Conservation (phyloP, 2,797 vertebrate genomes). For the Botia almorhae region DNA sequence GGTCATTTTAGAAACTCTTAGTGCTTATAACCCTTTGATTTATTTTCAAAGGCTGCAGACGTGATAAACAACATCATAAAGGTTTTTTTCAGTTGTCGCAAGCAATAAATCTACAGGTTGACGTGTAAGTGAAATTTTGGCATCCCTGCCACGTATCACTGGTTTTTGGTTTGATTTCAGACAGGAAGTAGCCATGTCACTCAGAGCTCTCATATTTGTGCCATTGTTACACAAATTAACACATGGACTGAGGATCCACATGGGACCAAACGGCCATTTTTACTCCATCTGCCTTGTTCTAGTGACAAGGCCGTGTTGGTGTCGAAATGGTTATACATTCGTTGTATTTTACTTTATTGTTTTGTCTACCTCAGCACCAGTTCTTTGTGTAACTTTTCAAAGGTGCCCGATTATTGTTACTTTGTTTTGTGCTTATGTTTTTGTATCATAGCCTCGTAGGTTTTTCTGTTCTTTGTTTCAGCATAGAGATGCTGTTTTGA, state of each 20-base stretch:
- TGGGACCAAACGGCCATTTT: conserved; percentile 85
- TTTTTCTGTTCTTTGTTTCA: conserved; percentile 76
- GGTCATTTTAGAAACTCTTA: neutral
- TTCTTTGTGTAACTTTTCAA: conserved; percentile 86
- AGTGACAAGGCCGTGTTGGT: conserved; percentile 75
- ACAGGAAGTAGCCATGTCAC: conserved; percentile 73
- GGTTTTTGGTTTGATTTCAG: conserved; percentile 57
- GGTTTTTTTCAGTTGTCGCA: neutral
- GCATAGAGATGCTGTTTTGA: conserved; percentile 76
- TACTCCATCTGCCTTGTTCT: conserved; percentile 55
- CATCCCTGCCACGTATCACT: conserved; percentile 54
- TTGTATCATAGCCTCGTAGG: conserved; percentile 72
- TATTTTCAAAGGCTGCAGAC: neutral
- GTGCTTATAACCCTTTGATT: neutral
- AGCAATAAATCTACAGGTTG: conserved; percentile 49
- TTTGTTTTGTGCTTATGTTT: conserved; percentile 76
- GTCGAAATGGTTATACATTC: conserved; percentile 60
- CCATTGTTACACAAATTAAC: conserved; percentile 78
- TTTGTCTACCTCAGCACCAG: conserved; percentile 99
- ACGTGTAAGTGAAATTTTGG: conserved; percentile 43
- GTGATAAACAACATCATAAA: conserved; percentile 21
- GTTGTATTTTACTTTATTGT: conserved; percentile 87
- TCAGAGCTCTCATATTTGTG: conserved; percentile 68
- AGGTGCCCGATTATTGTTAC: conserved; percentile 90
- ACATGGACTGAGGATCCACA: conserved; percentile 91